A percentile compares a stretch with the other conserved stretches of the same genome.
phyloP scores from a whole-genome alignment of 2,113 vertebrate genomes.

The Anarhynchus alexandrinus region DNA sequence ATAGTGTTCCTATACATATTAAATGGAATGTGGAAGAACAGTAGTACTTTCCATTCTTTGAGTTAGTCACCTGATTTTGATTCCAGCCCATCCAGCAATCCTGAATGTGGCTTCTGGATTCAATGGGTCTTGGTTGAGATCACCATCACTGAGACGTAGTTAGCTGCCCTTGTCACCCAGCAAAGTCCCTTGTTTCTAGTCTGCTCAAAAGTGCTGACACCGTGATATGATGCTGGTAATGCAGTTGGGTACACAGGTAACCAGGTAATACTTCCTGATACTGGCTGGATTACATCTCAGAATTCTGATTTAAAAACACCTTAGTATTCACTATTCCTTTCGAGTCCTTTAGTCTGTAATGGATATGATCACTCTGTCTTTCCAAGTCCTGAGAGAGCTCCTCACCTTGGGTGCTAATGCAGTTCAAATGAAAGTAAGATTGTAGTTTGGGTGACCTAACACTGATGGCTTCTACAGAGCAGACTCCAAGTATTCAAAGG shows the following conservation, averaged over 20 bases:
- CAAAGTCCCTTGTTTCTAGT: neutral
- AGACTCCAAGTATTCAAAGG: too few relatives aligned
- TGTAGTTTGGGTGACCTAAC: neutral
- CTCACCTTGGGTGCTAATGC: neutral
- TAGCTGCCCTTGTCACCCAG: neutral
- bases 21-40: accelerated
- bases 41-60: neutral
- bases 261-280: neutral
- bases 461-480: too few relatives aligned
- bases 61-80: neutral
- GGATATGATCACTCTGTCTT: neutral
- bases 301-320: neutral
- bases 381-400: neutral
- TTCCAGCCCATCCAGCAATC: neutral
- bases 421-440: neutral
- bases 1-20: neutral
- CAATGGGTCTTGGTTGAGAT: neutral
- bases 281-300: neutral
- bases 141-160: neutral
- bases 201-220: neutral
- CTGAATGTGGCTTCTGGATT: neutral
- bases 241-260: neutral
- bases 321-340: neutral
- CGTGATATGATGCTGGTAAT: neutral
- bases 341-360: neutral